Conservation (phyloP, 2,113 vertebrate genomes). For the Paratilapia polleni region DNA sequence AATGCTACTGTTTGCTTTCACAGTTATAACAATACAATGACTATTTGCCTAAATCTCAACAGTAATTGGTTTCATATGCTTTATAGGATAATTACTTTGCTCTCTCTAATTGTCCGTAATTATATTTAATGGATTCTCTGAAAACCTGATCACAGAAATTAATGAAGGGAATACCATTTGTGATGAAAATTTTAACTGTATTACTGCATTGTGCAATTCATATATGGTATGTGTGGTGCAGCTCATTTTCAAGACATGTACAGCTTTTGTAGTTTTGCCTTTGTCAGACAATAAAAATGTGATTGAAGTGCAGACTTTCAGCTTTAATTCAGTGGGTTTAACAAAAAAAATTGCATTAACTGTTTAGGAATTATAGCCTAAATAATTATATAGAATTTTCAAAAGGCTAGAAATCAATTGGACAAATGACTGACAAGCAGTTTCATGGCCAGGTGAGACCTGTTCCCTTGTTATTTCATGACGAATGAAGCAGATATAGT, state of each 20-base stretch:
- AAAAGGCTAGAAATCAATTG: no score
- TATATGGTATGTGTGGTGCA: neutral
- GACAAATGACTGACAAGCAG: neutral
- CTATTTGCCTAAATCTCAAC: conserved; percentile 7
- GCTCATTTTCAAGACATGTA: neutral
- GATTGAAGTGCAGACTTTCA: neutral
- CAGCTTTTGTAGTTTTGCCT: neutral
- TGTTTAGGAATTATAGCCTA: no score
- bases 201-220: neutral
- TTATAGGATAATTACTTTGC: conserved; percentile 43
- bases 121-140: conserved; percentile 60
- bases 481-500: neutral
- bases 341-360: no score
- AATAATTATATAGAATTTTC: no score
- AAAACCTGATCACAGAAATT: conserved; percentile 57
- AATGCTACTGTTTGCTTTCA: conserved; percentile 8
- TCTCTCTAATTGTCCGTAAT: conserved; percentile 62
- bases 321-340: neutral
- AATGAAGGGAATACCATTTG: conserved; percentile 50
- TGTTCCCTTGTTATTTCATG: neutral
- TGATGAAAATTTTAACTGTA: conserved; percentile 42
- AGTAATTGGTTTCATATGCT: conserved; percentile 48
- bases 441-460: neutral
- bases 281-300: no score
- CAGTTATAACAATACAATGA: conserved; percentile 1